Evolutionary conservation across 2,888 invertebrate genomes (phyloP).

Genomic region (Ectobius pallidus): DNA sequence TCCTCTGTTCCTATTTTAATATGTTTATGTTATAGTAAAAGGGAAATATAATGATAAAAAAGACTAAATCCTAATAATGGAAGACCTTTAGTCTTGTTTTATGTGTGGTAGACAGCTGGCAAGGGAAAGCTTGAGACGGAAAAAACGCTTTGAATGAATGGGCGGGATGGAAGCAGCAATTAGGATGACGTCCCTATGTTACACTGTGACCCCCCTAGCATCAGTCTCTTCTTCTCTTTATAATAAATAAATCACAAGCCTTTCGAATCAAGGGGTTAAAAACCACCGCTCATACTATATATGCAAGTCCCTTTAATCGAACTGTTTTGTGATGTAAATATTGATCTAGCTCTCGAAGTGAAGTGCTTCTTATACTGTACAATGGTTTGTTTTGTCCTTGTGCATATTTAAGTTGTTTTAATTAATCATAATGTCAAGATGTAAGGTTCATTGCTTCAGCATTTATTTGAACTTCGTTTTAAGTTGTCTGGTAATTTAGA

Average conservation of each 20-base stretch:
- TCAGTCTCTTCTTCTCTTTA: not conserved
- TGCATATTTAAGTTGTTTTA: too few relatives aligned
- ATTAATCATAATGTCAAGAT: too few relatives aligned
- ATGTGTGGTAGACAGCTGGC: constrained; percentile 11
- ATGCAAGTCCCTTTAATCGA: too few relatives aligned
- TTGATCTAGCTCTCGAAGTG: too few relatives aligned
- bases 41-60: not conserved
- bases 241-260: constrained; percentile 15
- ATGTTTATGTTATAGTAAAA: not conserved
- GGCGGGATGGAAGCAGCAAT: not conserved
- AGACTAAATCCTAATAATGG: not conserved
- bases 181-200: not conserved
- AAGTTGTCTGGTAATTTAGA: too few relatives aligned
- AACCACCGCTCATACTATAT: too few relatives aligned
- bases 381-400: too few relatives aligned
- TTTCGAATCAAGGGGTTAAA: not conserved
- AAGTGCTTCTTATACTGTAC: too few relatives aligned
- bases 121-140: not conserved
- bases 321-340: too few relatives aligned
- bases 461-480: too few relatives aligned
- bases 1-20: constrained; percentile 22
- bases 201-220: not conserved
- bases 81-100: not conserved
- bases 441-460: too few relatives aligned
- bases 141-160: not conserved